phyloP scores from a whole-genome alignment of 2,113 vertebrate genomes.

The Paradisaea rubra region DNA sequence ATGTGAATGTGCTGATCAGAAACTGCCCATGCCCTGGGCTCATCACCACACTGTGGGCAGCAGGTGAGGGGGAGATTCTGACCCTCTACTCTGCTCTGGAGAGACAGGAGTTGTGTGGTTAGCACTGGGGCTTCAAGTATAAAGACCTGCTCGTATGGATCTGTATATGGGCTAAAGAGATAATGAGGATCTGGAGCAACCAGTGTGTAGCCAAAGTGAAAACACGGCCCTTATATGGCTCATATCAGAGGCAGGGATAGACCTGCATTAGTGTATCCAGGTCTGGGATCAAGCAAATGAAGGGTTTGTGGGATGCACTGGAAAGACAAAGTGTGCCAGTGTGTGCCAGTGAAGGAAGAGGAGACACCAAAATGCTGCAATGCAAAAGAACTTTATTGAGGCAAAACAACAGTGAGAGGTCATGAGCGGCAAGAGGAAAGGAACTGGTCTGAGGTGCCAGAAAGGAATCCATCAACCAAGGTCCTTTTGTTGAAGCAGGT shows the following conservation, averaged over 20 bases:
- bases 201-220: fast-evolving
- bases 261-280: neutral
- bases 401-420: fast-evolving
- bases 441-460: neutral
- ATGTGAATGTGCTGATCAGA: fast-evolving
- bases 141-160: fast-evolving
- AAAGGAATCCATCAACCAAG: fast-evolving
- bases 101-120: neutral
- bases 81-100: neutral
- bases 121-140: too few relatives aligned
- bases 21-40: too few relatives aligned
- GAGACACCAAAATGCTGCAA: neutral
- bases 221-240: fast-evolving
- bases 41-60: neutral
- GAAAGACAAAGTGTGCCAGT: neutral
- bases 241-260: neutral
- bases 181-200: neutral
- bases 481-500: fast-evolving
- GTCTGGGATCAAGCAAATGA: fast-evolving
- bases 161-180: neutral
- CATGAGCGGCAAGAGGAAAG: neutral
- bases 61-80: neutral
- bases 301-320: neutral
- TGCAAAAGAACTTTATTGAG: neutral
- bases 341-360: neutral